Percentiles rank a stretch among this genome's conserved stretches.
These are phyloP conservation scores for Drosophila varians DNA, from an alignment of 1,140 invertebrate genomes.

Conservation along the genomic window DNA sequence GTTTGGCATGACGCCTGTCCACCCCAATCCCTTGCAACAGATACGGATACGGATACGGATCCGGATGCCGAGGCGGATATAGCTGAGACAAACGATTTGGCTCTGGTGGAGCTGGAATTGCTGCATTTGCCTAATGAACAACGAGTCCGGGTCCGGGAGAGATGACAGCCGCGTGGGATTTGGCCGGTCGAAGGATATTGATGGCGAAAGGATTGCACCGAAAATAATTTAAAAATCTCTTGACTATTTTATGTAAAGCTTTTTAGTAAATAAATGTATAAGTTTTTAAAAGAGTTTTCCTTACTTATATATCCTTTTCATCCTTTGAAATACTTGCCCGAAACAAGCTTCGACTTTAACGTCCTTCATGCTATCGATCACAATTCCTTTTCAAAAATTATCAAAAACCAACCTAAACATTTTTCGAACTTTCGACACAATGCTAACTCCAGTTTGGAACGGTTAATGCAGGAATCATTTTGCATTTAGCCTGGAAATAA, in stretches of 20 bases:
- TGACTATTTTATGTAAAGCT: neutral
- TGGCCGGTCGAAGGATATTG: neutral
- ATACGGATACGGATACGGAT: neutral
- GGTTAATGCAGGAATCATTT: slow-evolving; percentile 23
- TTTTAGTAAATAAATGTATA: neutral
- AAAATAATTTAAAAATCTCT: too few relatives aligned
- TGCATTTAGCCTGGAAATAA: neutral
- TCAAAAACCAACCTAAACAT: neutral
- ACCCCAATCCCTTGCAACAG: neutral
- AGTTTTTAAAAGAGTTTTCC: neutral
- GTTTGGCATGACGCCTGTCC: slow-evolving; percentile 54
- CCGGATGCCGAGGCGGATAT: slow-evolving; percentile 20
- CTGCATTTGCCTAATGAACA: slow-evolving; percentile 62
- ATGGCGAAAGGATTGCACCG: slow-evolving; percentile 4
- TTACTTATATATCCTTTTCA: too few relatives aligned
- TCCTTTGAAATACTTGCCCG: too few relatives aligned
- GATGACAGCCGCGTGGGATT: slow-evolving; percentile 26
- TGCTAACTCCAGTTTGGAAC: slow-evolving; percentile 13
- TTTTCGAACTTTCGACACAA: slow-evolving; percentile 17
- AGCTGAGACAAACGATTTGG: slow-evolving; percentile 62
- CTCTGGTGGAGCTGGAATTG: slow-evolving; percentile 62
- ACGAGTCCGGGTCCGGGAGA: slow-evolving; percentile 21
- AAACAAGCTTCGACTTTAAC: neutral
- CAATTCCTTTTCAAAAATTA: neutral
- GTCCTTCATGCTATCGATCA: neutral